Percentiles rank a stretch among this genome's conserved stretches.
These are phyloP conservation scores for Dasyornis broadbenti DNA, from an alignment of 2,113 vertebrate species.

Conservation along the genomic window DNA sequence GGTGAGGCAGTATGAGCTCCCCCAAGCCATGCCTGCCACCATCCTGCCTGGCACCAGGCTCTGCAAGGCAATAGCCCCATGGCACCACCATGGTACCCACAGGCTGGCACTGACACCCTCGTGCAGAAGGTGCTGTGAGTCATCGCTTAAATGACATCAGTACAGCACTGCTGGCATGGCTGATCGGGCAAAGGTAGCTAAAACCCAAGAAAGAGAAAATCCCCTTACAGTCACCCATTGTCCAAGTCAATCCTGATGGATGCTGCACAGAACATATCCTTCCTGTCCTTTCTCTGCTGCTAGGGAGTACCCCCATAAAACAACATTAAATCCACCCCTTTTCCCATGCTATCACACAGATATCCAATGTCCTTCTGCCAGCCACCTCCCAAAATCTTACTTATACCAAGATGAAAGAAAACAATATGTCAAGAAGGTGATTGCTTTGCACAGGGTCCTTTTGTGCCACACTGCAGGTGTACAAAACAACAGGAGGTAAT, in stretches of 20 bases:
- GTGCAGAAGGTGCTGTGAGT: background rate
- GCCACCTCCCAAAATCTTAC: background rate
- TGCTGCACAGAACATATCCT: background rate
- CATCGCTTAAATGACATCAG: background rate
- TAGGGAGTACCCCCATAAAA: background rate
- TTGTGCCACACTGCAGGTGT: background rate
- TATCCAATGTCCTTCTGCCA: background rate
- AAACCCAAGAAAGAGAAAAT: background rate
- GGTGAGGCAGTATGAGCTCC: accelerated
- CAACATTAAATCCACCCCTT: accelerated
- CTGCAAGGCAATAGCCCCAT: background rate
- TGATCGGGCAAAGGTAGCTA: accelerated
- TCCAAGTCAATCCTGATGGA: background rate
- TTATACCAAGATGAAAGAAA: background rate
- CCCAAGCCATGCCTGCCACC: accelerated
- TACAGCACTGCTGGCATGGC: background rate
- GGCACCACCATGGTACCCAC: accelerated
- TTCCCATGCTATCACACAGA: background rate
- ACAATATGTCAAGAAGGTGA: accelerated
- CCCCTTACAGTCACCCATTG: accelerated
- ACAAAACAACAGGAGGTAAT: background rate
- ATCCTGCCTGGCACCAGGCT: accelerated
- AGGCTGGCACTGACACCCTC: background rate
- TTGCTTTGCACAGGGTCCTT: background rate
- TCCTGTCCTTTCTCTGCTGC: background rate